A percentile compares a stretch with the other conserved stretches of the same genome.
phyloP scores from a whole-genome alignment of 37 sponge, comb jelly and placozoan species.

The Halisarca cf. caerulea region DNA sequence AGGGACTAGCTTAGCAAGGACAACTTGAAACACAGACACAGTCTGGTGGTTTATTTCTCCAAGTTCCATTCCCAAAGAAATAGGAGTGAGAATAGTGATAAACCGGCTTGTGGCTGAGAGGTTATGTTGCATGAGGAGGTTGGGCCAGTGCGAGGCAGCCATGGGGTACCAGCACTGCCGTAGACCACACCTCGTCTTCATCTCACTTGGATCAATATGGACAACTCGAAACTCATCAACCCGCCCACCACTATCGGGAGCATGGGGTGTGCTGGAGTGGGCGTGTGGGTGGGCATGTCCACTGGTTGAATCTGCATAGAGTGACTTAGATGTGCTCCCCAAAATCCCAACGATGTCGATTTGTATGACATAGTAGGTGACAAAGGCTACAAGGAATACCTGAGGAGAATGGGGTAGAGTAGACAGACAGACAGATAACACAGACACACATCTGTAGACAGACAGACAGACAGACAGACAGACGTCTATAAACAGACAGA shows the following conservation, averaged over 20 bases:
- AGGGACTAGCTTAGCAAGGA: neutral
- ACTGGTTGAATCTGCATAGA: neutral
- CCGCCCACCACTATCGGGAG: neutral
- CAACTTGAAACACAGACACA: neutral
- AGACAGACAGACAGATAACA: neutral
- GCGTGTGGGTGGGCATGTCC: neutral
- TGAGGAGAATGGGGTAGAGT: too few relatives aligned
- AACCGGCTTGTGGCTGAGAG: slow-evolving; percentile 44
- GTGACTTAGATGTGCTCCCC: neutral
- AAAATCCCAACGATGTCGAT: neutral
- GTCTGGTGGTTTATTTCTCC: slow-evolving; percentile 21
- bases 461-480: slow-evolving; percentile 3
- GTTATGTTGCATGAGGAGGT: slow-evolving; percentile 39
- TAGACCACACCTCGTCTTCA: neutral
- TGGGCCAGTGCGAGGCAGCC: slow-evolving; percentile 81
- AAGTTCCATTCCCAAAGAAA: slow-evolving; percentile 53
- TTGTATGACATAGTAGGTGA: neutral
- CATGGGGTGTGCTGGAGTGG: neutral
- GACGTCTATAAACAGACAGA: neutral
- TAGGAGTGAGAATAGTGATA: slow-evolving; percentile 74
- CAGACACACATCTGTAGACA: neutral
- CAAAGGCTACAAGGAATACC: neutral
- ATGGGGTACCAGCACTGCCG: slow-evolving; percentile 74
- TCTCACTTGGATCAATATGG: neutral
- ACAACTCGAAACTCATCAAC: neutral